phyloP scores from a whole-genome alignment of 2,113 vertebrate genomes.

The Delphinapterus leucas region DNA sequence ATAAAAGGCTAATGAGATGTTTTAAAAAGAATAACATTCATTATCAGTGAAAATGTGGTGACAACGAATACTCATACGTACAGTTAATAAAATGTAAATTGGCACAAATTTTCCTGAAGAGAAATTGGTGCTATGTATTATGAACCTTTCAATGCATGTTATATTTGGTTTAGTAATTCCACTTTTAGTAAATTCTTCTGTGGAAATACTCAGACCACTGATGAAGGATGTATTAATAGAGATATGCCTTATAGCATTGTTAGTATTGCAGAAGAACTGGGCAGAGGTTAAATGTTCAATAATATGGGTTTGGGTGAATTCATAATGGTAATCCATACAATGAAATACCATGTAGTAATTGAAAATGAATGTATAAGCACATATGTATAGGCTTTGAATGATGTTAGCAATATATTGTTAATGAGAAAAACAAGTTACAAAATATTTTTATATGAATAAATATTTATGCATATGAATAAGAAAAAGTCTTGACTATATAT shows the following conservation, averaged over 20 bases:
- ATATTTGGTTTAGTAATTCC: neutral
- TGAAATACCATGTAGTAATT: neutral
- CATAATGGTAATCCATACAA: neutral
- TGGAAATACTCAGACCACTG: neutral
- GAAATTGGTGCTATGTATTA: neutral
- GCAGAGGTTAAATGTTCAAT: neutral
- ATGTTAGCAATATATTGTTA: neutral
- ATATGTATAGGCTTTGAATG: neutral
- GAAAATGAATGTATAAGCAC: neutral
- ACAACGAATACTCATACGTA: neutral
- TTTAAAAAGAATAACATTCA: neutral
- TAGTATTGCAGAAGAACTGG: constrained; percentile 12
- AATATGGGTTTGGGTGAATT: neutral
- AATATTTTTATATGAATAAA: neutral
- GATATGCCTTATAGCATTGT: neutral
- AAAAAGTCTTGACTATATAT: neutral
- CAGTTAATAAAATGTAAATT: neutral
- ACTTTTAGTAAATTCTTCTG: neutral
- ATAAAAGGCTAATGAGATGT: neutral
- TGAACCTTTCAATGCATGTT: neutral
- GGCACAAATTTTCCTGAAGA: neutral
- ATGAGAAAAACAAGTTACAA: constrained; percentile 27
- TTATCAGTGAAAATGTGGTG: neutral
- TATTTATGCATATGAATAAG: neutral
- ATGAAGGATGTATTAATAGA: neutral